These are phyloP conservation scores for Hyppa rectilinea DNA, from an alignment of 2,888 invertebrate genomes.

Conservation along the genomic window DNA sequence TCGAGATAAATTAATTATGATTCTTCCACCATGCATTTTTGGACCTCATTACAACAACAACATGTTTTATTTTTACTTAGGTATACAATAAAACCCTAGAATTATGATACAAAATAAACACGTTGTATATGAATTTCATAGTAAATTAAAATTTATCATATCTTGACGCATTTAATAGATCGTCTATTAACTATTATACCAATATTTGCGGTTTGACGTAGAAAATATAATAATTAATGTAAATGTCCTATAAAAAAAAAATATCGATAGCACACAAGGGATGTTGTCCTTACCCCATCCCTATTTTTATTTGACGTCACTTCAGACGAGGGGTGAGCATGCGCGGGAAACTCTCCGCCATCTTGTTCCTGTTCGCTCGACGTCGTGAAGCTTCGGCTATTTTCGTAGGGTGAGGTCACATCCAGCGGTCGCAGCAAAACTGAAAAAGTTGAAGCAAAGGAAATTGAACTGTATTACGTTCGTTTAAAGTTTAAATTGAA, in stretches of 20 bases:
- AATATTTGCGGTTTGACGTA: not conserved
- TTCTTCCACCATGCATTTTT: too few species aligned
- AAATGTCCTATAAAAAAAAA: not conserved
- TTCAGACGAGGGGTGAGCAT: slow-evolving; percentile 77
- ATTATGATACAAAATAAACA: too few species aligned
- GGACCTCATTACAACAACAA: too few species aligned
- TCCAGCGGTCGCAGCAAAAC: slow-evolving; percentile 36
- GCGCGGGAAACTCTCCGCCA: slow-evolving; percentile 82
- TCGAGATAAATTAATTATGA: too few species aligned
- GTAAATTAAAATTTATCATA: too few species aligned
- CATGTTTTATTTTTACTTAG: too few species aligned
- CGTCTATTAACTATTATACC: not conserved
- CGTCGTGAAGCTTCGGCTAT: slow-evolving; percentile 69
- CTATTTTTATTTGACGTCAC: slow-evolving; percentile 80
- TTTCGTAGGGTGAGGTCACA: slow-evolving; percentile 70
- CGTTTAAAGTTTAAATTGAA: slow-evolving; percentile 15
- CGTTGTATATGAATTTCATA: too few species aligned
- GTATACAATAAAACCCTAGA: too few species aligned
- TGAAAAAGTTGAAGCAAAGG: slow-evolving; percentile 16
- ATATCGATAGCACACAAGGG: slow-evolving; percentile 68
- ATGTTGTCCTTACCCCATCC: slow-evolving; percentile 67
- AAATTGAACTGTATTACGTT: slow-evolving; percentile 15
- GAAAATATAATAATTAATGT: not conserved
- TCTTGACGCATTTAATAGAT: not conserved
- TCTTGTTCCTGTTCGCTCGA: slow-evolving; percentile 75